Evolutionary conservation across 1,140 invertebrate species (phyloP).

Genomic region (Drosophila leontia): DNA sequence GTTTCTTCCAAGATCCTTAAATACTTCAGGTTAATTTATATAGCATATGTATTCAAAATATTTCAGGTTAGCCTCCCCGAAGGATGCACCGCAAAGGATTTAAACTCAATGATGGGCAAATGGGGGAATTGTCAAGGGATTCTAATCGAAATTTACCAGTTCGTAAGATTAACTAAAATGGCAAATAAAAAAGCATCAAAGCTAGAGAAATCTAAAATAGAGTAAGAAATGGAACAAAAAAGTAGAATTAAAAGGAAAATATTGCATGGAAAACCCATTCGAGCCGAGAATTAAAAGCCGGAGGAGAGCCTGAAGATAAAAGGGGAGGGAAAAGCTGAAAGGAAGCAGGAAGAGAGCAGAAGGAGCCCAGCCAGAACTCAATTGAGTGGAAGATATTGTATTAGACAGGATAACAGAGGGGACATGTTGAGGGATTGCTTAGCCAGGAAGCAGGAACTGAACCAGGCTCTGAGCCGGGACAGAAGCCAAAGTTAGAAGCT

Average conservation of each 20-base stretch:
- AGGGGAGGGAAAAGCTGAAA: background rate
- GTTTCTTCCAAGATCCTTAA: too few species aligned
- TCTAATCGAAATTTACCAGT: background rate
- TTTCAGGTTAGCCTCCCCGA: background rate
- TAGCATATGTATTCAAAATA: too few species aligned
- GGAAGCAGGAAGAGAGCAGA: background rate
- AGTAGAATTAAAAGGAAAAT: background rate
- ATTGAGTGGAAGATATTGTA: constrained; percentile 46
- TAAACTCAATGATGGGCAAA: background rate
- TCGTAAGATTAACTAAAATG: background rate
- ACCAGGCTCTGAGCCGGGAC: background rate
- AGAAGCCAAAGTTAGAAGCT: constrained; percentile 4
- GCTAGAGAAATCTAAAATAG: background rate
- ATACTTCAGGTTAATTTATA: too few species aligned
- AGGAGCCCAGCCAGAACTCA: constrained; percentile 8
- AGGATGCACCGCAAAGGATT: background rate
- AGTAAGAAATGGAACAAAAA: background rate
- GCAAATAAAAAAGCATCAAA: background rate
- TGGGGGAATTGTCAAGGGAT: background rate
- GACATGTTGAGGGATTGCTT: constrained; percentile 17
- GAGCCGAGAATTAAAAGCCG: background rate
- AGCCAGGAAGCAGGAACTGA: background rate
- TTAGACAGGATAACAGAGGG: constrained; percentile 27
- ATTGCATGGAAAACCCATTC: background rate
- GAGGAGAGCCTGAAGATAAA: background rate